A percentile compares a stretch with the other conserved stretches of the same genome.
phyloP scores from a whole-genome alignment of 1,140 invertebrate species.

The Zaprionus gabonicus region DNA sequence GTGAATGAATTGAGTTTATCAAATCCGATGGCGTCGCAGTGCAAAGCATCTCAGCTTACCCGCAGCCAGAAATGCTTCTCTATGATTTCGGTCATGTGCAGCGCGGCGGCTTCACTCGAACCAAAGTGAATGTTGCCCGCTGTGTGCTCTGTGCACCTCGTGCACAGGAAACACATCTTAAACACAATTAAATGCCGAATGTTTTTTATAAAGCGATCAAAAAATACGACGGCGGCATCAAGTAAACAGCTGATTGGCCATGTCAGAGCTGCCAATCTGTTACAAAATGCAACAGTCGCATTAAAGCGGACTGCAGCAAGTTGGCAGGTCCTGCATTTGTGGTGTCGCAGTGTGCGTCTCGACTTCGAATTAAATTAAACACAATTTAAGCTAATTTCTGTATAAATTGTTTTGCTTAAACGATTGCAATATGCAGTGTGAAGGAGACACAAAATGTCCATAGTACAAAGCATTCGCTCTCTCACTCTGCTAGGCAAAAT shows the following conservation, averaged over 20 bases:
- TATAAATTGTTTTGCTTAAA: conserved; percentile 36
- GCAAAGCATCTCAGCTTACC: conserved; percentile 39
- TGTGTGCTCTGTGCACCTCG: conserved; percentile 28
- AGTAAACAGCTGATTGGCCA: conserved; percentile 29
- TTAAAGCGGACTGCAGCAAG: background rate
- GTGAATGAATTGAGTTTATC: background rate
- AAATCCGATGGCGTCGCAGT: background rate
- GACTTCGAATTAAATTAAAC: conserved; percentile 63
- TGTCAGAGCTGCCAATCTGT: conserved; percentile 27
- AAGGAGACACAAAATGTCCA: conserved; percentile 2
- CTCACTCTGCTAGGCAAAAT: background rate
- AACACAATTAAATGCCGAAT: conserved; percentile 15
- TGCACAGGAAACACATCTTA: conserved; percentile 66
- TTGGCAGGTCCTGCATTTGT: conserved; percentile 10
- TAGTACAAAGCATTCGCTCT: background rate
- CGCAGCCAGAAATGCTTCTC: conserved; percentile 69
- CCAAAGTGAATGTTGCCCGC: conserved; percentile 51
- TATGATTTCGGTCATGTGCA: conserved; percentile 54
- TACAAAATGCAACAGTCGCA: background rate
- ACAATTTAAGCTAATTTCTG: conserved; percentile 65
- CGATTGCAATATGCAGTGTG: conserved; percentile 9
- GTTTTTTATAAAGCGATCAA: conserved; percentile 20
- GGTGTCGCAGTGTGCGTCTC: conserved; percentile 17
- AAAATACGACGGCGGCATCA: conserved; percentile 37
- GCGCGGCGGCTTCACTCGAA: conserved; percentile 48